These are phyloP conservation scores for Gorsachius goisagi DNA, from an alignment of 2,113 vertebrate genomes.

Conservation along the genomic window DNA sequence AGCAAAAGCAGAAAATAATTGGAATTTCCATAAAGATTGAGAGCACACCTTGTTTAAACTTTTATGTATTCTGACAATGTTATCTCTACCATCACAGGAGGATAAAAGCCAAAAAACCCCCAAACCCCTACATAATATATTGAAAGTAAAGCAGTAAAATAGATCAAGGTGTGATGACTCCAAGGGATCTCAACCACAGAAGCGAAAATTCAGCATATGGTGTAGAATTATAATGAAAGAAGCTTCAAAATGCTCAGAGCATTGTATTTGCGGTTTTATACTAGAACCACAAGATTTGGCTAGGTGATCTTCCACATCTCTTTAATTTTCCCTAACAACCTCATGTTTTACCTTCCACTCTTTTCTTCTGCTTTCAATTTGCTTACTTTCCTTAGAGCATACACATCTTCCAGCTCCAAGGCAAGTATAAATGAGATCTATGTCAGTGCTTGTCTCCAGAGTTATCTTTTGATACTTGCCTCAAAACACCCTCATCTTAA, in stretches of 20 bases:
- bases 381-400: not conserved
- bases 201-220: not conserved
- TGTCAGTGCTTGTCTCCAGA: not conserved
- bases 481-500: not conserved
- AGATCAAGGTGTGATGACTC: not conserved
- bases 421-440: not conserved
- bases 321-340: not conserved
- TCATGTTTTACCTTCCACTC: not conserved
- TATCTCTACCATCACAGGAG: not conserved
- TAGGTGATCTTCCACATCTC: not conserved
- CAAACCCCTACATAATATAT: not conserved
- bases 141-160: not conserved
- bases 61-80: not conserved
- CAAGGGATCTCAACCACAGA: not conserved
- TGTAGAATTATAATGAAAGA: not conserved
- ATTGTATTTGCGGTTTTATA: not conserved
- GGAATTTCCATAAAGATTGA: not conserved
- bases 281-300: not conserved
- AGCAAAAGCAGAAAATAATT: not conserved
- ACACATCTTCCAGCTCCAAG: not conserved
- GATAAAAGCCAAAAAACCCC: not conserved
- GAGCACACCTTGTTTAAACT: not conserved
- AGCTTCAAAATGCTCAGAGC: not conserved
- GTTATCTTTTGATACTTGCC: not conserved
- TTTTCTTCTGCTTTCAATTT: not conserved